Evolutionary conservation across 2,888 invertebrate genomes (phyloP), one percentile per base, ranked within the genome.

Genomic region (Eilema sororculum): DNA sequence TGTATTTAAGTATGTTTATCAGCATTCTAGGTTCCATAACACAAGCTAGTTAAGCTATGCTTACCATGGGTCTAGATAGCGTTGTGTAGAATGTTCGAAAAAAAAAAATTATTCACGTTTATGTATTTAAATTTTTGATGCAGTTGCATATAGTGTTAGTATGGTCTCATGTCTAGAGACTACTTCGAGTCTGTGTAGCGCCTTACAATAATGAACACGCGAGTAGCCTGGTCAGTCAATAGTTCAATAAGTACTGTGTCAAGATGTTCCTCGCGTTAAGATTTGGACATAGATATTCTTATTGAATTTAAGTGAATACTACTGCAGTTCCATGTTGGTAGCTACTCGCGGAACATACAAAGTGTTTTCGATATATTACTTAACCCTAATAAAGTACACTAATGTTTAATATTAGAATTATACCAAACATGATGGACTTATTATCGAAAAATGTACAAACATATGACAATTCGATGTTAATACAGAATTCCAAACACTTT

Each of bases 401-500:
- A 81, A 81, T 41, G 75, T 74, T 75, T 65, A 22, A 69, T 56
- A 67, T 66, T 66, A 61, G 37, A 67, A 57, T 66, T 68, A 65
- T 63, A 74, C 28, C 69, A 75, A 76, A 77, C 66, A 73, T 33
- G 75, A 65, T 64, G 65, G 69, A 75, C 72, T 73, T 63, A 66
- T 69, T 69, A 71, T 71, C 63, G 65, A 75, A 41, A 72, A 77
- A 69, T 25, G 61, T 72, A 72, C 68, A 75, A 74, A 80, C 73
- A 74, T 67, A 68, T 73, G 56, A 71, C 67, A 72, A 69, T 75
- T 73, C 57, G 56, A 72, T 77, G 60, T 65, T 71, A 75, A 71
- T 69, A 72, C 71, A 71, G 61, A 74, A 58, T 73, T 82, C 72
- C 70, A 78, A 76, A 73, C 62, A 57, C 70, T 77, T 70, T 65